Evolutionary conservation across 1,140 invertebrate genomes (phyloP).

Genomic region (Ericerus pela): DNA sequence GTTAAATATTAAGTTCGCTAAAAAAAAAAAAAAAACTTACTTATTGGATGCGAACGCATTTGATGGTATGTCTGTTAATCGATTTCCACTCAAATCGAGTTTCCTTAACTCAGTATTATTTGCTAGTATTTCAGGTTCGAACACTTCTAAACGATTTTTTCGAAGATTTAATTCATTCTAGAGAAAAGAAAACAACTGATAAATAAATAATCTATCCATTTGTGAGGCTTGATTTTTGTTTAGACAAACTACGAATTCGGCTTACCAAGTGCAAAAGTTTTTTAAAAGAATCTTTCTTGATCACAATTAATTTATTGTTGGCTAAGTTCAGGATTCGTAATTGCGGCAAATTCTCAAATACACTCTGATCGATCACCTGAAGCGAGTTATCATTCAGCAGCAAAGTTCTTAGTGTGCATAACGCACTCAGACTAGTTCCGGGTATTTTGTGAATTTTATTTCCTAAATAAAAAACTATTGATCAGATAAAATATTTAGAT

Average conservation of each 20-base stretch:
- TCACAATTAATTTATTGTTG: conserved; percentile 51
- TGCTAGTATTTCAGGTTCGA: conserved; percentile 49
- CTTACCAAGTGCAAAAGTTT: conserved; percentile 18
- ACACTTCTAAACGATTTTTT: conserved; percentile 55
- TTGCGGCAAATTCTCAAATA: conserved; percentile 50
- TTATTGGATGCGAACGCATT: conserved; percentile 45
- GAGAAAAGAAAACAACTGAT: not conserved
- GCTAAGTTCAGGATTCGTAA: conserved; percentile 59
- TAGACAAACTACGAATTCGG: no score
- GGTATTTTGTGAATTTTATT: conserved; percentile 59
- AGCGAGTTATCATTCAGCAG: conserved; percentile 62
- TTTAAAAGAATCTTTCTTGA: conserved; percentile 48
- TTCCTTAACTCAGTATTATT: conserved; percentile 45
- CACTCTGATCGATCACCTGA: conserved; percentile 42
- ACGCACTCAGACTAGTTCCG: conserved; percentile 44
- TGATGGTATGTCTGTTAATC: conserved; percentile 48
- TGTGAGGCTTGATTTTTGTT: not conserved
- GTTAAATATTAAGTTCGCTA: not conserved
- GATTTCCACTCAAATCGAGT: conserved; percentile 62
- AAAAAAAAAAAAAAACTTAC: conserved; percentile 24
- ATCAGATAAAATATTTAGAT: no score
- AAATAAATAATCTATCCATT: no score
- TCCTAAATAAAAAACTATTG: conserved; percentile 21
- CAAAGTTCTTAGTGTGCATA: conserved; percentile 52
- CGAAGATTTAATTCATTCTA: conserved; percentile 46